Conservation (phyloP, 1,140 invertebrate species). For the Drosophila ambigua region DNA sequence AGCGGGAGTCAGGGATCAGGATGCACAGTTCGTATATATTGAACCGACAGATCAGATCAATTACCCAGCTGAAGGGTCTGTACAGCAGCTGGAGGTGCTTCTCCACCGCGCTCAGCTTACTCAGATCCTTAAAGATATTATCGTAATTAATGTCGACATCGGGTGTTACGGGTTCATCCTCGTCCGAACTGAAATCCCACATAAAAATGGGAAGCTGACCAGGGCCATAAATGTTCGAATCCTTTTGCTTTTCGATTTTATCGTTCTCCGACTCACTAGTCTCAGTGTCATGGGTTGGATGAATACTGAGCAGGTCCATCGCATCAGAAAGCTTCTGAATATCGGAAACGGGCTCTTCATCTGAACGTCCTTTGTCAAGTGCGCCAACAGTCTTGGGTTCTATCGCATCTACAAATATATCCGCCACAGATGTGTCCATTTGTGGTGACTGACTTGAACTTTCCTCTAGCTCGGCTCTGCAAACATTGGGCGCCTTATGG, state of each 20-base stretch:
- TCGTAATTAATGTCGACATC: constrained; percentile 52
- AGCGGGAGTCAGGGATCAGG: constrained; percentile 44
- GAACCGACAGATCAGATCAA: constrained; percentile 52
- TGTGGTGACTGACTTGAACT: too few relatives aligned
- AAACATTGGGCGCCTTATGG: not conserved
- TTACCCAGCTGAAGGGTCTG: constrained; percentile 52
- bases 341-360: not conserved
- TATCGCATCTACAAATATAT: too few relatives aligned
- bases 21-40: constrained; percentile 53
- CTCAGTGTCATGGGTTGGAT: not conserved
- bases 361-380: not conserved
- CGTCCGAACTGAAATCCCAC: constrained; percentile 17
- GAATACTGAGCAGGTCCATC: not conserved
- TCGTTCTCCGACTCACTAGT: not conserved
- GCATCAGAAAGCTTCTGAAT: constrained; percentile 1
- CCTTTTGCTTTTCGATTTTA: not conserved
- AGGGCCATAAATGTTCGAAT: not conserved
- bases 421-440: not conserved
- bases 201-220: too few relatives aligned
- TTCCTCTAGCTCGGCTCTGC: not conserved
- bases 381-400: too few relatives aligned
- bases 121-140: constrained; percentile 45
- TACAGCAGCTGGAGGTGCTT: constrained; percentile 54
- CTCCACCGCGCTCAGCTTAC: constrained; percentile 34
- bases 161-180: not conserved